Base-by-base conservation (phyloP, 2,113 vertebrate genomes). In the Sinocyclocheilus maitianheensis region DNA sequence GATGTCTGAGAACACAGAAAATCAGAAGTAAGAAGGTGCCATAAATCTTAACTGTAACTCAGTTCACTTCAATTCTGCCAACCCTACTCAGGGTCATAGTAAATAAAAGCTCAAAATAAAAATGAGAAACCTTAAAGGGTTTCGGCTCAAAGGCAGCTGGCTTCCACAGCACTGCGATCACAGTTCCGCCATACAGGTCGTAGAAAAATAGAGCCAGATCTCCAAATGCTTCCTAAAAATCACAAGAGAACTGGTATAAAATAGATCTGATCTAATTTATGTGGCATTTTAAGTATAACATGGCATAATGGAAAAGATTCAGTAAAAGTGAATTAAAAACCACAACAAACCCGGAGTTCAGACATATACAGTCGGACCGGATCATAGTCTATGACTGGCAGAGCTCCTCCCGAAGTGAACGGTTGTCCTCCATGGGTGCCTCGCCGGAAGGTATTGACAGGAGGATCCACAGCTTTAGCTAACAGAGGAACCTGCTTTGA, bases 131-230 rank as follows among this genome's bases (percentile, higher is more conserved):
- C 96, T 98, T 98, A 87, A 99, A 99, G 9, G 96, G 94, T 86
- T 94, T 92, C 3, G 96, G 94, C 53, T 92, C 84, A 89, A 99
- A 99, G 86, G 97, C 95, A 14, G 94, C 92, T 13, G 98, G 98
- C 83, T 97, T 99, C 98, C 98, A 99, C 58, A 99, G 92, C 84
- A 99, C 97, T 26, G 96, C 95, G 0, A 99, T 96, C 87, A 98
- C 96, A 18, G 95, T 95, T 53, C 98, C 97, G 2, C 98, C 98
- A 51, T 96, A 94, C 10, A 94, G 94, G 92, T 99, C 97, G 5
- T 95, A 96, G 94, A 99, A 99, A 90, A 99, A 99, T 77, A 99
- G 93, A 0, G 97, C 97, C 0, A 99, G 89, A 87, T 98, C 95
- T 22, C 94, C 94, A 16, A 97, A 99, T 30, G 96, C 93, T 0